phyloP scores from a whole-genome alignment of 1,140 invertebrate genomes.

The Leptinotarsa texana region DNA sequence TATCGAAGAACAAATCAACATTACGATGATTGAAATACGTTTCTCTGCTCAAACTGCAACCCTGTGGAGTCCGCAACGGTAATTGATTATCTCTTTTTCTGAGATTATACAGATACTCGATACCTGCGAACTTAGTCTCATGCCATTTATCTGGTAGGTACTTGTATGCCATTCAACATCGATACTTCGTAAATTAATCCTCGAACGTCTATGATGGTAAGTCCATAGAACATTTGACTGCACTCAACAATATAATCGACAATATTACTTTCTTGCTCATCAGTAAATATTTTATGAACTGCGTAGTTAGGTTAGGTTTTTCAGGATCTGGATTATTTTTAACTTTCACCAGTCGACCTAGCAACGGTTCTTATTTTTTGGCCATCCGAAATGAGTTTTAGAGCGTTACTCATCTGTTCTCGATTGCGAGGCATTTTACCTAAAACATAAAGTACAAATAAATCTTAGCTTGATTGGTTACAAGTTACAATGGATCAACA shows the following conservation, averaged over 20 bases:
- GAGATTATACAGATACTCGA: neutral
- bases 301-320: neutral
- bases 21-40: conserved; percentile 41
- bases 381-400: neutral
- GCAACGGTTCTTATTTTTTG: neutral
- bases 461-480: neutral
- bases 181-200: conserved; percentile 8
- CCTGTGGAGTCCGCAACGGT: neutral
- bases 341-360: too few relatives aligned
- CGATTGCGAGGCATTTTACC: neutral
- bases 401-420: conserved; percentile 2
- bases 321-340: neutral
- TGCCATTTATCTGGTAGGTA: neutral
- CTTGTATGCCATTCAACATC: too few relatives aligned
- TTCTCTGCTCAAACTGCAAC: conserved; percentile 36
- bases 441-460: neutral
- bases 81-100: neutral
- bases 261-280: neutral
- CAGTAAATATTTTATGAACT: neutral
- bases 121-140: neutral
- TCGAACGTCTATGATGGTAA: conserved; percentile 4
- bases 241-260: conserved; percentile 18
- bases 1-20: conserved; percentile 47
- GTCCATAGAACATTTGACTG: conserved; percentile 26
- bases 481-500: neutral